Base-by-base conservation (phyloP, 2,888 invertebrate species). In the Pristionchus japonicus region DNA sequence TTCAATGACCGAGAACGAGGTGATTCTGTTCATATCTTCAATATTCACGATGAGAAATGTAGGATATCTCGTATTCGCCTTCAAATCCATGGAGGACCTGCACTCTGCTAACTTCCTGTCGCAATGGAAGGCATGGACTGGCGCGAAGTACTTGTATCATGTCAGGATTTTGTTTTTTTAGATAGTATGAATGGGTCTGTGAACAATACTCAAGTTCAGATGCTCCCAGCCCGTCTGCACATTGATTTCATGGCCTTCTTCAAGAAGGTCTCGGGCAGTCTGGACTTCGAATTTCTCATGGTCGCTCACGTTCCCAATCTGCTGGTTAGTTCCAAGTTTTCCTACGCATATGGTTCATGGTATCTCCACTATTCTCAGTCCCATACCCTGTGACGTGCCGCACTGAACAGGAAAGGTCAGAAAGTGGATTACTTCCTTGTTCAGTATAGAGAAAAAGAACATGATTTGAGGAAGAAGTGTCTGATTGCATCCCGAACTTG, bases 21-120 rank as follows among this genome's bases (percentile, higher is more conserved):
- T 74, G 3, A 70, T 34, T 31, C 20, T 15, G n/a, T 4, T 23
- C 11, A 43, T 27, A 13, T 77, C 43, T 23, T 77, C 11, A 77
- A 40, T 74, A 70, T 43, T 49, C 27, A 61, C n/a, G 64, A 4
- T 84, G 37, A 20, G 27, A 40, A 15, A 6, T 85, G 23, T 61
- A 88, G 90, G 90, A 34, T 90, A 90, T 83, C 88, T 90, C 2
- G 20, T 90, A 4, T 77, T 90, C 23, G 89, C 90, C 6, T 90
- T 87, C 86, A 90, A 90, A 64, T 89, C 90, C 11, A 89, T 90
- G 89, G 90, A 89, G 34, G 86, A 89, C 57, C 89, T 90, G 89
- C 85, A 90, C 88, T 88, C 84, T 1, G 64, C 88, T 27, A 84
- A 86, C 27, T 90, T 90, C 86, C 86, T 90, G 13, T 61, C 52